These are phyloP conservation scores for Tenualosa thibaudeaui DNA, from an alignment of 2,797 vertebrate species.

Conservation along the genomic window DNA sequence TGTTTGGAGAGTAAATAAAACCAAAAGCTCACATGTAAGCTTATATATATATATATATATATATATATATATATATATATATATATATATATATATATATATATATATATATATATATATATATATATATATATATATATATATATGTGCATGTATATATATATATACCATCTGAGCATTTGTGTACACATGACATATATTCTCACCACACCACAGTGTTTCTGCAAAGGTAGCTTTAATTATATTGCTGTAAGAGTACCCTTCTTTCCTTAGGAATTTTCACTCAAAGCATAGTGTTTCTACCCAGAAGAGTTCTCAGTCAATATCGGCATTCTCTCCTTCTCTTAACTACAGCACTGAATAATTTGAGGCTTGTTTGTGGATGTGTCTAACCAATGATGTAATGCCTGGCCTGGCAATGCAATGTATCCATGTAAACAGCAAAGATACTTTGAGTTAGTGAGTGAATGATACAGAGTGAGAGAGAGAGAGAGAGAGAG, in stretches of 20 bases:
- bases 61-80: no score
- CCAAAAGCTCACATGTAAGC: neutral
- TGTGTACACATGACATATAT: neutral
- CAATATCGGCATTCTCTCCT: neutral
- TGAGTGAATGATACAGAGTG: neutral
- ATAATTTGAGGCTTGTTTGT: neutral
- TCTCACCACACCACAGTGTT: neutral
- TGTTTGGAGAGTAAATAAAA: neutral
- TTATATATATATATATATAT: neutral
- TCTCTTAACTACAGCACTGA: neutral
- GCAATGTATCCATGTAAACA: neutral
- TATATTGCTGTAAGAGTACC: neutral
- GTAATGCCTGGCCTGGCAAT: neutral
- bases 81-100: neutral
- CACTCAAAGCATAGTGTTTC: neutral
- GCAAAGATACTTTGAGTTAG: neutral
- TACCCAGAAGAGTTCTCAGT: neutral
- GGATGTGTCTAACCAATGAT: constrained; percentile 8
- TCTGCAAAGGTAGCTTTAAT: neutral
- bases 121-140: no score
- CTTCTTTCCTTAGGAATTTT: neutral
- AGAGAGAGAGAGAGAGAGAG: neutral
- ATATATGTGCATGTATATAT: no score
- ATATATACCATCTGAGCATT: neutral
- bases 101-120: neutral